Evolutionary conservation across 2,888 invertebrate species (phyloP).

Genomic region (Synergus gifuensis): DNA sequence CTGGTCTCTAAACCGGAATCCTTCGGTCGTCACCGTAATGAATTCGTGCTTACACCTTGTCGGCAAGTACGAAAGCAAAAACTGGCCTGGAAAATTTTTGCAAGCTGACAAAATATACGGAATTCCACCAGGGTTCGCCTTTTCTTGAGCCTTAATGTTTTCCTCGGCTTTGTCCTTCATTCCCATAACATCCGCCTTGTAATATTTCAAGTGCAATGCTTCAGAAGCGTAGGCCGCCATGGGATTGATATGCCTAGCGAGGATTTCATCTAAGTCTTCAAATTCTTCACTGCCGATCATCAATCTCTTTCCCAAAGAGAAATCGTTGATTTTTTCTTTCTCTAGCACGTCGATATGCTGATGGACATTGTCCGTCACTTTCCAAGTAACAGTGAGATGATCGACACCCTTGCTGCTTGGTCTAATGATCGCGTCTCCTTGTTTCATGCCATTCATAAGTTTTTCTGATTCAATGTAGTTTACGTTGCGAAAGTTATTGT

Average conservation of each 20-base stretch:
- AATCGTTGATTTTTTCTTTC: slow-evolving; percentile 96
- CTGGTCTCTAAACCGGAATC: slow-evolving; percentile 92
- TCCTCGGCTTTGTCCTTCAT: slow-evolving; percentile 93
- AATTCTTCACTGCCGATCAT: slow-evolving; percentile 95
- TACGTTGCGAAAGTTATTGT: slow-evolving; percentile 97
- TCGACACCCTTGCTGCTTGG: slow-evolving; percentile 98
- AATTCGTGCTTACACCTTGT: slow-evolving; percentile 93
- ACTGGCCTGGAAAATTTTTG: slow-evolving; percentile 92
- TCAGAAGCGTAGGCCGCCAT: slow-evolving; percentile 97
- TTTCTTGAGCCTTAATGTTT: slow-evolving; percentile 90
- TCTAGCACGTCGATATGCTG: slow-evolving; percentile 98
- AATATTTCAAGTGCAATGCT: slow-evolving; percentile 93
- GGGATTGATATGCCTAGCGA: slow-evolving; percentile 93
- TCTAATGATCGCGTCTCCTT: slow-evolving; percentile 96
- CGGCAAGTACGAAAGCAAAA: slow-evolving; percentile 95
- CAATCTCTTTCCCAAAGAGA: slow-evolving; percentile 91
- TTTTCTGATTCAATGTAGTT: slow-evolving; percentile 95
- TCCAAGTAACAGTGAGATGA: slow-evolving; percentile 98
- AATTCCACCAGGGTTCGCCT: slow-evolving; percentile 91
- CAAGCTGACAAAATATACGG: slow-evolving; percentile 92
- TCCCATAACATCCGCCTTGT: slow-evolving; percentile 87
- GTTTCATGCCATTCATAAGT: slow-evolving; percentile 93
- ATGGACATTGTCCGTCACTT: slow-evolving; percentile 94
- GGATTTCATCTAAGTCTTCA: slow-evolving; percentile 99
- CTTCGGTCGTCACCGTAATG: slow-evolving; percentile 93